A percentile compares a stretch with the other conserved stretches of the same genome.
These are phyloP conservation scores for Sebastes cheni DNA, from an alignment of 2,797 vertebrate genomes.

Conservation along the genomic window DNA sequence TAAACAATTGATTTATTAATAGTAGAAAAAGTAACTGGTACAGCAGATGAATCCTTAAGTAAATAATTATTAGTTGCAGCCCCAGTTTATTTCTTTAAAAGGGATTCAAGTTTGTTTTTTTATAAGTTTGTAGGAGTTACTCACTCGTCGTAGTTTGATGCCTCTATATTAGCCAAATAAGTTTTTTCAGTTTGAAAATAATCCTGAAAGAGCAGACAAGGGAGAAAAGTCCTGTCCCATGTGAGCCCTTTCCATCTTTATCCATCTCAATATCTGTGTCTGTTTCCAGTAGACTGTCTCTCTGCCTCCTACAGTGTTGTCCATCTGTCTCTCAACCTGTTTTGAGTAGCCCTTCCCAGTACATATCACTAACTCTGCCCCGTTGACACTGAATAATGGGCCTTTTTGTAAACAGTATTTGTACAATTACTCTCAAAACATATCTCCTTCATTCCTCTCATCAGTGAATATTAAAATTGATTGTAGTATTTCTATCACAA, in stretches of 20 bases:
- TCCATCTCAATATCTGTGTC: constrained; percentile 5
- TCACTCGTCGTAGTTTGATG: background rate
- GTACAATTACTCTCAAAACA: background rate
- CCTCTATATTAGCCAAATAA: background rate
- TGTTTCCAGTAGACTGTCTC: constrained; percentile 6
- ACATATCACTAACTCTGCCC: background rate
- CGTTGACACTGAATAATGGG: background rate
- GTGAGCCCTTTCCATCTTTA: background rate
- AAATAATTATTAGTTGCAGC: background rate
- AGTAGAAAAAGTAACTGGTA: background rate
- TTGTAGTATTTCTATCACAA: background rate
- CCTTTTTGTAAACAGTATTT: background rate
- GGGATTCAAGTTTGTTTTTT: background rate
- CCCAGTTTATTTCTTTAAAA: background rate
- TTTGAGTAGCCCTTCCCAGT: background rate
- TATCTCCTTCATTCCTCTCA: background rate
- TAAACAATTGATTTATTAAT: background rate
- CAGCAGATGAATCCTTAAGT: background rate
- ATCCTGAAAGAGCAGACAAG: background rate
- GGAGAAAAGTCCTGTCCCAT: background rate
- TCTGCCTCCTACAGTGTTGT: constrained; percentile 35
- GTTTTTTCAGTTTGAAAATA: background rate
- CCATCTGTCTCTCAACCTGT: constrained; percentile 51
- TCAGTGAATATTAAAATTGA: background rate
- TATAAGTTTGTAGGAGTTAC: background rate